Base-by-base conservation (phyloP, 2,113 vertebrate species). In the Trogon surrucura region DNA sequence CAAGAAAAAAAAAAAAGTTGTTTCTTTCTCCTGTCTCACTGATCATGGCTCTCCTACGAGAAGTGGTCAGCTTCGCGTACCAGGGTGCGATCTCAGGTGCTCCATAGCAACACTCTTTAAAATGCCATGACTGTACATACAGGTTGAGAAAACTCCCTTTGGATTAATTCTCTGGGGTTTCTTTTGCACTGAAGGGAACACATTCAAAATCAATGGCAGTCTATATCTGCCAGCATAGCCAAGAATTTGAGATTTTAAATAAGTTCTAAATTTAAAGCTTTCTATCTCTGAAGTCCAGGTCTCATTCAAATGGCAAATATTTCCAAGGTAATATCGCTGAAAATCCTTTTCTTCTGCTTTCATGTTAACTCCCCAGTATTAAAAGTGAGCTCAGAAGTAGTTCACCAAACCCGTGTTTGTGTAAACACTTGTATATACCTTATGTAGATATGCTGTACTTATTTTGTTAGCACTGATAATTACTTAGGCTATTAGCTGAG, bases 391-490 rank as follows among this genome's bases (percentile, higher is more conserved):
- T 96, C 69, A 29, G 56, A 53, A 95, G 41, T 36, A 91, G 73
- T 91, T 97, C 74, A 85, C 61, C 75, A 85, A 96, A 57, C 60
- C 20, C 11, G 4, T 95, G 94, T 95, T 93, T 95, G 70, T 95
- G 95, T 95, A 97, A 96, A 96, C 93, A 93, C 89, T 74, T 96
- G 94, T 97, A 96, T 85, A 88, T 95, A 97, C 58, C 50, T 90
- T 88, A 64, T 98, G 96, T 98, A 97, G 91, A 97, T 98, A 98
- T 6, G 90, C 62, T 98, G 88, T 97, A 97, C 94, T 97, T 98
- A 98, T 85, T 98, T 98, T 97, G 95, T 97, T 98, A 98, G 98
- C 91, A 91, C 47, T 95, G 88, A 95, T 96, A 95, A 89, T 88
- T 97, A 97, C 85, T 95, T 98, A 97, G 96, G 95, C 84, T 97